Evolutionary conservation across 2,113 vertebrate genomes (phyloP).

Genomic region (Triplophysa siluroides): DNA sequence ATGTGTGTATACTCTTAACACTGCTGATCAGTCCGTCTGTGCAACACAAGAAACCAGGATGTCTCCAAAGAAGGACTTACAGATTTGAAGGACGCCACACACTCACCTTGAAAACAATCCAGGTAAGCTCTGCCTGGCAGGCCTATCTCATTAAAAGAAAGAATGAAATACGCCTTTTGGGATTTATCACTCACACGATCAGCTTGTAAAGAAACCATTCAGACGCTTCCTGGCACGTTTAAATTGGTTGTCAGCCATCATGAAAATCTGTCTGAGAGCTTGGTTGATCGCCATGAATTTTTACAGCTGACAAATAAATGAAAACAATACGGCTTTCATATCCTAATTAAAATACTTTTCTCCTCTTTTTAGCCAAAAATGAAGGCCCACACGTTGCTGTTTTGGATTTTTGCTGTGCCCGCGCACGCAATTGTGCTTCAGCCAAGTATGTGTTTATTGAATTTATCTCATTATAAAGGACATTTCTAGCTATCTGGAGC

Average conservation of each 20-base stretch:
- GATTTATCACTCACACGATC: slow-evolving; percentile 4
- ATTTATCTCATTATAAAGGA: not conserved
- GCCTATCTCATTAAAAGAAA: not conserved
- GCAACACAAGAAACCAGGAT: slow-evolving; percentile 28
- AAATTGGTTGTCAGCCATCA: not conserved
- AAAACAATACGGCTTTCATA: not conserved
- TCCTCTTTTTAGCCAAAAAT: slow-evolving; percentile 55
- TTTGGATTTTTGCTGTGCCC: slow-evolving; percentile 53
- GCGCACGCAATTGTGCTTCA: slow-evolving; percentile 53
- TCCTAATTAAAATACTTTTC: slow-evolving; percentile 20
- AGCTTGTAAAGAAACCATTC: slow-evolving; percentile 22
- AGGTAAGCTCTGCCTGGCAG: slow-evolving; percentile 35
- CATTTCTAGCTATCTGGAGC: not conserved
- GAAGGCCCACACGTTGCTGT: slow-evolving; percentile 55
- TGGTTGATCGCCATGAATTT: not conserved
- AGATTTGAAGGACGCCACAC: slow-evolving; percentile 28
- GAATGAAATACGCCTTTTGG: not conserved
- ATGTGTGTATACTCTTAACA: not conserved
- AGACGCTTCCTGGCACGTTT: not conserved
- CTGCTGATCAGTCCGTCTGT: not conserved
- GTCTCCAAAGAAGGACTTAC: not conserved
- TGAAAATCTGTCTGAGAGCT: not conserved
- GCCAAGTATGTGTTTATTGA: slow-evolving; percentile 63
- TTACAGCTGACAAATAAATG: slow-evolving; percentile 1
- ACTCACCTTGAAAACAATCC: slow-evolving; percentile 12